These are phyloP conservation scores for Tenebrosternarchus preto DNA, from an alignment of 2,113 vertebrate species.

Conservation along the genomic window DNA sequence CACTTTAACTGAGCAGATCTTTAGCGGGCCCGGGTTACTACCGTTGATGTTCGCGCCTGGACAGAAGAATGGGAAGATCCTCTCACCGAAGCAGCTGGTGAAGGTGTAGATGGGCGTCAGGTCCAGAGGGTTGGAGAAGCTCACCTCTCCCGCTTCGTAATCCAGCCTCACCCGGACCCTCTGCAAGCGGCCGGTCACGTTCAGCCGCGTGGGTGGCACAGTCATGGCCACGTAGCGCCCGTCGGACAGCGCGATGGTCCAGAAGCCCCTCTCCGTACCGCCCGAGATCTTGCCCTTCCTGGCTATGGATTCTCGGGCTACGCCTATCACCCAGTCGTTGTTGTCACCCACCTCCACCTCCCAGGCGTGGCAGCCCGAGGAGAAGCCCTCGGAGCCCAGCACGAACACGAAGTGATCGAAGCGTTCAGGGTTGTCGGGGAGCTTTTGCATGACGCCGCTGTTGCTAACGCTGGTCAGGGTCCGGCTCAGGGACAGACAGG, in stretches of 20 bases:
- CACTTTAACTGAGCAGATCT: conserved; percentile 74
- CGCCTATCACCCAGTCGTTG: conserved; percentile 76
- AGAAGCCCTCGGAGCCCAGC: conserved; percentile 74
- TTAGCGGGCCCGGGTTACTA: conserved; percentile 73
- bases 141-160: conserved; percentile 70
- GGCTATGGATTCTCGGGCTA: conserved; percentile 72
- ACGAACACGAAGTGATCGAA: conserved; percentile 78
- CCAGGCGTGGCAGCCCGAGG: conserved; percentile 74
- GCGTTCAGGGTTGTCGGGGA: conserved; percentile 73
- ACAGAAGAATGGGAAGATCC: conserved; percentile 78
- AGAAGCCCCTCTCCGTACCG: conserved; percentile 75
- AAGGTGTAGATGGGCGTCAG: conserved; percentile 74
- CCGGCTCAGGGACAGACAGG: conserved; percentile 71
- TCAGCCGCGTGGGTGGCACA: conserved; percentile 64
- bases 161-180: conserved; percentile 75
- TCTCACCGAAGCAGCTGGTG: conserved; percentile 69
- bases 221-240: conserved; percentile 76
- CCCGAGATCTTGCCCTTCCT: conserved; percentile 75
- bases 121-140: conserved; percentile 70
- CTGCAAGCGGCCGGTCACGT: conserved; percentile 55
- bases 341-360: conserved; percentile 77
- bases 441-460: conserved; percentile 65
- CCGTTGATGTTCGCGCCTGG: conserved; percentile 77
- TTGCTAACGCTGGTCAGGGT: conserved; percentile 72
- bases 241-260: conserved; percentile 75